phyloP scores from a whole-genome alignment of 2,888 invertebrate species.

The Pterobdella sp. region DNA sequence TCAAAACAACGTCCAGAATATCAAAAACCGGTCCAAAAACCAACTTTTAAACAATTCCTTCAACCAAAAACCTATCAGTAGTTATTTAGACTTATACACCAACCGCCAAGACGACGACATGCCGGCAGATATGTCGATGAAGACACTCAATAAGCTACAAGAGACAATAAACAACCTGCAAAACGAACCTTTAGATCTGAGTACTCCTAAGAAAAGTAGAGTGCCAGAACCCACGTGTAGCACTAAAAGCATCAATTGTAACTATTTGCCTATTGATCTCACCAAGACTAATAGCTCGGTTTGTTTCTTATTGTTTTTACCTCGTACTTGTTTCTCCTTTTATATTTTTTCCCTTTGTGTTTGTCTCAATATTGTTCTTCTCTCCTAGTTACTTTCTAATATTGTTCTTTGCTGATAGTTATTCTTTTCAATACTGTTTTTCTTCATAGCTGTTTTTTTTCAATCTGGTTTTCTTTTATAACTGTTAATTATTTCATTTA shows the following conservation, averaged over 20 bases:
- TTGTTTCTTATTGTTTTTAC: not conserved
- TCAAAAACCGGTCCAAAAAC: too few species aligned
- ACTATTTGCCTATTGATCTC: not conserved
- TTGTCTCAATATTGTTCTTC: not conserved
- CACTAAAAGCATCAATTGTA: not conserved
- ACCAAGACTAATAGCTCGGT: not conserved
- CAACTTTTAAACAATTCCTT: too few species aligned
- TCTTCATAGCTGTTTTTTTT: too few species aligned
- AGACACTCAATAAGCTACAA: slow-evolving; percentile 5
- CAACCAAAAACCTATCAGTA: too few species aligned
- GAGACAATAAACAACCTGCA: not conserved
- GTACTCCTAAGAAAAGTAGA: not conserved
- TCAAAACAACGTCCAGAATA: too few species aligned
- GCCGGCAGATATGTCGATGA: slow-evolving; percentile 5
- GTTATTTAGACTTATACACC: too few species aligned
- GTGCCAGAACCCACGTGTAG: too few species aligned
- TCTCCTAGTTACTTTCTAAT: not conserved
- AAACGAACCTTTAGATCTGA: not conserved
- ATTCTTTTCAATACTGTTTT: too few species aligned
- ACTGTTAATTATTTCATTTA: too few species aligned
- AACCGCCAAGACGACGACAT: not conserved
- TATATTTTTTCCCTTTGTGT: not conserved
- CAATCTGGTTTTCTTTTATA: too few species aligned
- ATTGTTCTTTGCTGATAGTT: not conserved
- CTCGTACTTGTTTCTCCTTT: not conserved